Conservation (phyloP, 2,888 invertebrate species). For the Eristalis pertinax region DNA sequence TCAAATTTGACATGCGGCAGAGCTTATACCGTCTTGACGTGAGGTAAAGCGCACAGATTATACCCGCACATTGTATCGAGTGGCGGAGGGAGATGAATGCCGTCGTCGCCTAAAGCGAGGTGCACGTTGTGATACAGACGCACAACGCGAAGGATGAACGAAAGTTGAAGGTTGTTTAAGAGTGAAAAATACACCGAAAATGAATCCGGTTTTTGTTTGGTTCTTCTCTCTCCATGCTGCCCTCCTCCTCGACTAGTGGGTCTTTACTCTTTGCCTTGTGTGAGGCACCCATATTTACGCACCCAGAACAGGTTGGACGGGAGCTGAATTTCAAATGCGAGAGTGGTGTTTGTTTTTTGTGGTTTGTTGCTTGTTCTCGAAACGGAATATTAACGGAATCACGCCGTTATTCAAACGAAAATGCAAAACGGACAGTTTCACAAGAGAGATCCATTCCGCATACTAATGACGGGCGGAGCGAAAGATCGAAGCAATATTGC, state of each 20-base stretch:
- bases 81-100: not conserved
- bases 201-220: conserved; percentile 29
- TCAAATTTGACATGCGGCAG: conserved; percentile 66
- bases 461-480: conserved; percentile 29
- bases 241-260: not conserved
- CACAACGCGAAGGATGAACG: conserved; percentile 39
- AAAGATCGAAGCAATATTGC: conserved; percentile 22
- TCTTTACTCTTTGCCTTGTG: not conserved
- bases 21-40: conserved; percentile 57
- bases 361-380: conserved; percentile 37
- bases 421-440: conserved; percentile 51
- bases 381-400: conserved; percentile 56
- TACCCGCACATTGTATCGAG: conserved; percentile 12
- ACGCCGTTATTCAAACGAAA: conserved; percentile 43
- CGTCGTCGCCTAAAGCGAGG: not conserved
- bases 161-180: conserved; percentile 71
- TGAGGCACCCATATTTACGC: conserved; percentile 10
- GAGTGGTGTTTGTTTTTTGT: conserved; percentile 26
- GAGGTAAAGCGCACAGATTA: conserved; percentile 59
- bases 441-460: conserved; percentile 43
- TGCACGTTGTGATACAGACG: not conserved
- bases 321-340: conserved; percentile 62
- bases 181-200: conserved; percentile 45
- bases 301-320: not conserved
- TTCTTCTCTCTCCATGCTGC: not conserved